phyloP scores from a whole-genome alignment of 30 jellyfish, hydroid and myxozoan genomes.

The Hydractinia echinata region DNA sequence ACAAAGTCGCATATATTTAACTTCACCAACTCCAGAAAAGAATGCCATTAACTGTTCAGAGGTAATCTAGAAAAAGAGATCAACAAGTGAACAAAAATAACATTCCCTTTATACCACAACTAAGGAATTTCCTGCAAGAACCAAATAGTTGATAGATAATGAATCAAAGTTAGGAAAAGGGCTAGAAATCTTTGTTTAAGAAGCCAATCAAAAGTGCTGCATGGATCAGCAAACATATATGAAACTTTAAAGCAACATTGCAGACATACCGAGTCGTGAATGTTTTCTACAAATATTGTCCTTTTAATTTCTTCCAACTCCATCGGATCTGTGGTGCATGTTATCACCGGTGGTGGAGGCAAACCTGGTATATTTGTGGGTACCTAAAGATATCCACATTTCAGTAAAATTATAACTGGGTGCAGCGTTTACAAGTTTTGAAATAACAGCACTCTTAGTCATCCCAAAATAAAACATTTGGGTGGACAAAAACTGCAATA shows the following conservation, averaged over 20 bases:
- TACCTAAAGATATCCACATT: no score
- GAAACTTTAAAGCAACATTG: background rate
- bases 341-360: slow-evolving; percentile 77
- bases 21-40: slow-evolving; percentile 63
- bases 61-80: slow-evolving; percentile 39
- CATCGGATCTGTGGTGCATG: slow-evolving; percentile 73
- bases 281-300: slow-evolving; percentile 70
- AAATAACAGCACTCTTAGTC: no score
- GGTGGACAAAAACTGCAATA: no score
- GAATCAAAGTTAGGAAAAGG: background rate
- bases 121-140: slow-evolving; percentile 35
- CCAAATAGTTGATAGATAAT: background rate
- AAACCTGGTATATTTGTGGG: slow-evolving; percentile 24
- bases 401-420: no score
- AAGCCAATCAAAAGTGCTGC: background rate
- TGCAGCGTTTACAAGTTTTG: no score
- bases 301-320: slow-evolving; percentile 83
- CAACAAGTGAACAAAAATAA: background rate
- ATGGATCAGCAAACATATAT: no score
- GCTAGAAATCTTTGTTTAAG: background rate
- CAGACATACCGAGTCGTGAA: slow-evolving; percentile 55
- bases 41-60: slow-evolving; percentile 93
- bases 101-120: background rate
- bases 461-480: no score
- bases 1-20: no score